These are phyloP conservation scores for Zosterops pallidus DNA, from an alignment of 2,113 vertebrate genomes.

Conservation along the genomic window DNA sequence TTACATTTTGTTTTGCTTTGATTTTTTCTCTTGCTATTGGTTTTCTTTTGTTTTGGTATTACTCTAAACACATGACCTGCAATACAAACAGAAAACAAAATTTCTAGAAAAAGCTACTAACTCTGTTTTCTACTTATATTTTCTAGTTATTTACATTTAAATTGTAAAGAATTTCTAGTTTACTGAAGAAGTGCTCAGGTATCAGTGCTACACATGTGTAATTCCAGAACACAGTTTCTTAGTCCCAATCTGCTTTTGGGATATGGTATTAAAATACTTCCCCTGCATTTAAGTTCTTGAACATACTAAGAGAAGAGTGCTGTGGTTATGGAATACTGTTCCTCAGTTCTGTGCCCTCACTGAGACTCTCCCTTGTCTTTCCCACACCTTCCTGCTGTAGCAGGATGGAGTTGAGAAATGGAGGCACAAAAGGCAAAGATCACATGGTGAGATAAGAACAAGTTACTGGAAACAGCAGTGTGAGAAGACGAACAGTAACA, in stretches of 20 bases:
- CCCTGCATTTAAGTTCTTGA: not conserved
- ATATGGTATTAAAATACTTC: not conserved
- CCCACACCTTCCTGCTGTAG: not conserved
- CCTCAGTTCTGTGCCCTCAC: no score
- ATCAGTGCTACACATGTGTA: rapidly evolving
- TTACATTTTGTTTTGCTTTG: not conserved
- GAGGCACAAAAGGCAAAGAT: not conserved
- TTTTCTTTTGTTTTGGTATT: not conserved
- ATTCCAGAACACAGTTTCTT: not conserved
- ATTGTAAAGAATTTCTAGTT: not conserved
- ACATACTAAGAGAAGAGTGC: not conserved
- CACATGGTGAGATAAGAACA: not conserved
- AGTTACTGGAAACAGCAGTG: not conserved
- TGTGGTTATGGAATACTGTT: not conserved
- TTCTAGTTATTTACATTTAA: not conserved
- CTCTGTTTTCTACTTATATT: not conserved
- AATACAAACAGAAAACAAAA: not conserved
- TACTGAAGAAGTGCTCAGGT: not conserved
- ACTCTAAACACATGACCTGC: not conserved
- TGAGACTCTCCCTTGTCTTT: not conserved
- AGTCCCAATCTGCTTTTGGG: not conserved
- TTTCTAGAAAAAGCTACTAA: not conserved
- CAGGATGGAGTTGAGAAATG: not conserved
- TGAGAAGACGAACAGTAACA: not conserved
- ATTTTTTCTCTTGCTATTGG: not conserved